Percentiles rank a stretch among this genome's conserved stretches.
These are phyloP conservation scores for Callipepla squamata DNA, from an alignment of 2,113 vertebrate species.

Conservation along the genomic window DNA sequence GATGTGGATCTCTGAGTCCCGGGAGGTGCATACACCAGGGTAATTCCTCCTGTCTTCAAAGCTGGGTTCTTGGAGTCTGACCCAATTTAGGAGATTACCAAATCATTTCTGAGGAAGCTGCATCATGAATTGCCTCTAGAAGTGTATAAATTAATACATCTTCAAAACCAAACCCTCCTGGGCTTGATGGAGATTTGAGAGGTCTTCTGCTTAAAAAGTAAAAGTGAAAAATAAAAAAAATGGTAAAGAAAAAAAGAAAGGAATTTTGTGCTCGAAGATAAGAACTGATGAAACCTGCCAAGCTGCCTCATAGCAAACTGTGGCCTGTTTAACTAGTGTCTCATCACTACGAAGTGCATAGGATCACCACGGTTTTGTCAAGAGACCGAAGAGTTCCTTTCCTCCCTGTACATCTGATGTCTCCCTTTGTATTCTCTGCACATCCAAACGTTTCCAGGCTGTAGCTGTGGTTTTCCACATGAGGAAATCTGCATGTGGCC, in stretches of 20 bases:
- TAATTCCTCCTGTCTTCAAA: not conserved
- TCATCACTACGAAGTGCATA: not conserved
- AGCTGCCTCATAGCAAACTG: not conserved
- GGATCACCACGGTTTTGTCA: fast-evolving
- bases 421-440: not conserved
- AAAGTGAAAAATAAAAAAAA: too few relatives aligned
- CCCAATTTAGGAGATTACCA: not conserved
- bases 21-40: not conserved
- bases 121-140: not conserved
- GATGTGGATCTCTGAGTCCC: not conserved
- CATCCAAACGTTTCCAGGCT: not conserved
- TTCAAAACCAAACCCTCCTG: not conserved
- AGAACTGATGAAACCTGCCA: not conserved
- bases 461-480: not conserved
- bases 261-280: not conserved
- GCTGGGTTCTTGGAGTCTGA: not conserved
- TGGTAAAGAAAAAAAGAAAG: too few relatives aligned
- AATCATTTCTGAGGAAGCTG: not conserved
- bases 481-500: fast-evolving
- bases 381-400: not conserved
- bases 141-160: not conserved
- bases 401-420: not conserved
- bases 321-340: not conserved
- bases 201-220: not conserved
- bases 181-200: not conserved